phyloP scores from a whole-genome alignment of 2,113 vertebrate species.

The Merops nubicus region DNA sequence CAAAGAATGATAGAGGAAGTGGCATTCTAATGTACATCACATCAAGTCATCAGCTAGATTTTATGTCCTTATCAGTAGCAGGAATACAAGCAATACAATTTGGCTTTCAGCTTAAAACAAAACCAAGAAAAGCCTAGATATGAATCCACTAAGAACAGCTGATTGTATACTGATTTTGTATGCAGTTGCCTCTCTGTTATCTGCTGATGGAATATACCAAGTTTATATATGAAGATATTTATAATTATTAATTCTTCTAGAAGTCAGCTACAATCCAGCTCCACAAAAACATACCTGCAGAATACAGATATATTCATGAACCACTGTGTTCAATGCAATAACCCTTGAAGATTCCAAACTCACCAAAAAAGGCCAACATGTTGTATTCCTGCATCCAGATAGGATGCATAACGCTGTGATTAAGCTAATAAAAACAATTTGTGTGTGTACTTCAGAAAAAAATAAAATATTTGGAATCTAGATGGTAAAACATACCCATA shows the following conservation, averaged over 20 bases:
- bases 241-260: background rate
- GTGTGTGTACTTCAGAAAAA: background rate
- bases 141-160: background rate
- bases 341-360: background rate
- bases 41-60: background rate
- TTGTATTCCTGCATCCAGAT: background rate
- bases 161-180: background rate
- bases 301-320: background rate
- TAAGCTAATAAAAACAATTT: background rate
- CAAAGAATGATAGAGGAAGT: background rate
- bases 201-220: background rate
- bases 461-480: background rate
- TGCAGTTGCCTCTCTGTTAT: background rate
- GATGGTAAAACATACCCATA: background rate
- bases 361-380: background rate
- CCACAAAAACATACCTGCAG: background rate
- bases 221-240: background rate
- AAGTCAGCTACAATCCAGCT: background rate
- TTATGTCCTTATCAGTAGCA: background rate
- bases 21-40: background rate
- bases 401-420: background rate
- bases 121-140: background rate
- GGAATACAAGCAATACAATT: background rate
- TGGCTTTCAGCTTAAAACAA: background rate
- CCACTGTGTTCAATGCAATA: background rate